Base-by-base conservation (phyloP, 1,140 invertebrate genomes). In the Dendrolimus kikuchii region DNA sequence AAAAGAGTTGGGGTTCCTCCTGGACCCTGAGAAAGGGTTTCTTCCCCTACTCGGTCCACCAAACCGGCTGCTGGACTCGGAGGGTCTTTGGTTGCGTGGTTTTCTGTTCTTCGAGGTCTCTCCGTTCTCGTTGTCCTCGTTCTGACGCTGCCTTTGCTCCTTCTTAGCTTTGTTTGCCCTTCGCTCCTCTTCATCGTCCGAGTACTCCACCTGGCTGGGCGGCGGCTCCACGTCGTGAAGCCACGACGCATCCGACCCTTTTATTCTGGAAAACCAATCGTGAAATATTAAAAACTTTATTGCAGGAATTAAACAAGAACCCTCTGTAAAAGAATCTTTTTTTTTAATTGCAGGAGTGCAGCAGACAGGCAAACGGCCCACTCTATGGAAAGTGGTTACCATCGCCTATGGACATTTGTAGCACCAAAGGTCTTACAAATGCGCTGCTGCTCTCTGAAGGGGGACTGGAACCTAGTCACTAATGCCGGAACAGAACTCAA, bases 161-260 rank as follows among this genome's bases (percentile, higher is more conserved):
- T 88, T 87, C 10, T 69, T 71, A 4, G 80, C 77, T 48, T 63
- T 73, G n/a, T 81, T 87, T 0, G 85, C 88, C 53, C 72, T 77
- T 49, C 89, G 85, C 79, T 97, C 95, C 66, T 93, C 89, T 71
- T 98, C 96, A 77, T 98, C 96, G 74, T 98, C 96, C 0, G 96
- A 98, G 88, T 92, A 97, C 39, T 96, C 95, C 0, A 91, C 52
- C 60, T 89, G 90, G 51, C 89, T 89, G 1, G 86, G 71, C 4
- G 96, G 95, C 40, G 94, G 91, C 77, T 98, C 96, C 46, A 92
- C 89, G 71, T 96, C 93, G 70, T 95, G 89, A 72, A 93, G 90
- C 92, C 95, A 96, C 5, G 93, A 94, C 5, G 95, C 93, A 89
- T 97, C 95, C 7, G 90, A 92, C 5, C 93, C 94, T 88, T 92